Conservation (phyloP, 2,113 vertebrate species). For the Nasalis larvatus region DNA sequence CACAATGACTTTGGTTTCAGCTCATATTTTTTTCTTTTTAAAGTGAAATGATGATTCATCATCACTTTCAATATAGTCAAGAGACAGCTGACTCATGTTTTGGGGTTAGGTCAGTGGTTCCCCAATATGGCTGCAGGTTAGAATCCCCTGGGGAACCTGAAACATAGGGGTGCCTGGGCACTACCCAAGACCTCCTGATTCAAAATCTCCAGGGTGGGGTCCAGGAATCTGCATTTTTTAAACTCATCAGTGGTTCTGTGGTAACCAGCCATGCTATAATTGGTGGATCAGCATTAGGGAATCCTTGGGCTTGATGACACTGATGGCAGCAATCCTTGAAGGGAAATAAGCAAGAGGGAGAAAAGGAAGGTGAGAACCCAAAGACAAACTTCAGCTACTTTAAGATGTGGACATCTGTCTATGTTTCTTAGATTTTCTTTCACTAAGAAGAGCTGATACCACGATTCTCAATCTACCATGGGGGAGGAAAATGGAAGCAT, state of each 20-base stretch:
- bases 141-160: constrained; percentile 65
- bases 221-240: neutral
- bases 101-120: neutral
- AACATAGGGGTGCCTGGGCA: neutral
- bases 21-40: neutral
- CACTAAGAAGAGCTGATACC: neutral
- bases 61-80: neutral
- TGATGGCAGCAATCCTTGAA: neutral
- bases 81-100: neutral
- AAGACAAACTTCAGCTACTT: neutral
- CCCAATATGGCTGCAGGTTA: neutral
- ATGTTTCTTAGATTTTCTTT: neutral
- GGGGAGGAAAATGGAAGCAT: neutral
- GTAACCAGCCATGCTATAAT: neutral
- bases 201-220: neutral
- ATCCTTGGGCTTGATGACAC: neutral
- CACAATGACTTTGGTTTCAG: neutral
- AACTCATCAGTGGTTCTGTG: neutral
- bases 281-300: neutral
- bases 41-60: constrained; percentile 37
- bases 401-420: neutral
- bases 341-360: neutral
- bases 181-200: neutral
- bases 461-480: neutral
- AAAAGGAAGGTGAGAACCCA: neutral